phyloP scores from a whole-genome alignment of 1,140 invertebrate species.

The Leptinotarsa defecta region DNA sequence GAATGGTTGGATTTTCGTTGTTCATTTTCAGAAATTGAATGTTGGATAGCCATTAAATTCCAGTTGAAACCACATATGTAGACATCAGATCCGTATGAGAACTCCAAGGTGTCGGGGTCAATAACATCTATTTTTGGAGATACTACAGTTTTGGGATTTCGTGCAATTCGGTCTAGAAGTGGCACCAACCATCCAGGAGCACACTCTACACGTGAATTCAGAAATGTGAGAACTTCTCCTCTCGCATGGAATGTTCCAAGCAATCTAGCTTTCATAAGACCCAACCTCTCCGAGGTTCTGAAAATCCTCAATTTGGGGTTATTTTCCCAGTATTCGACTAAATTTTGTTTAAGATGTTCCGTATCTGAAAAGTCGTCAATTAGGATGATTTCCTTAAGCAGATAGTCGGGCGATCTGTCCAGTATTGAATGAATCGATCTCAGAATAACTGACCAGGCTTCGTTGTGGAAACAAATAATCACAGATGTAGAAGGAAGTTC shows the following conservation, averaged over 20 bases:
- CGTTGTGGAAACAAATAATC: conserved; percentile 96
- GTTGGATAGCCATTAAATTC: conserved; percentile 96
- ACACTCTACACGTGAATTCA: conserved; percentile 98
- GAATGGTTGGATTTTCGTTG: conserved; percentile 80
- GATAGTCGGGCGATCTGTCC: conserved; percentile 82
- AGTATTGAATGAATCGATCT: conserved; percentile 92
- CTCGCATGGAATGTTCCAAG: conserved; percentile 84
- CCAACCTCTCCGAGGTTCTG: conserved; percentile 81
- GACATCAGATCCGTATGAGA: conserved; percentile 82
- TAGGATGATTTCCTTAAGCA: conserved; percentile 91
- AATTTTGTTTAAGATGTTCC: conserved; percentile 88
- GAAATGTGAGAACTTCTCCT: conserved; percentile 90
- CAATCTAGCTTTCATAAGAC: conserved; percentile 90
- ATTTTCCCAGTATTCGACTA: conserved; percentile 90
- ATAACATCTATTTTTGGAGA: conserved; percentile 94
- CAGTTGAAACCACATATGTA: conserved; percentile 98
- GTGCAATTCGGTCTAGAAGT: conserved; percentile 88
- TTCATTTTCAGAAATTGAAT: conserved; percentile 91
- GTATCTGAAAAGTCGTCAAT: conserved; percentile 97
- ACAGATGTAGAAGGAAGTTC: conserved; percentile 90
- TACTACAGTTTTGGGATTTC: conserved; percentile 87
- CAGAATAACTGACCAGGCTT: conserved; percentile 90
- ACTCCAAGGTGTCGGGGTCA: conserved; percentile 87
- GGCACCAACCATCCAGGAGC: conserved; percentile 95
- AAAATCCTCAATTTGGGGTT: conserved; percentile 91